phyloP scores from a whole-genome alignment of 2,797 vertebrate species.

The Enteromius viviparus region DNA sequence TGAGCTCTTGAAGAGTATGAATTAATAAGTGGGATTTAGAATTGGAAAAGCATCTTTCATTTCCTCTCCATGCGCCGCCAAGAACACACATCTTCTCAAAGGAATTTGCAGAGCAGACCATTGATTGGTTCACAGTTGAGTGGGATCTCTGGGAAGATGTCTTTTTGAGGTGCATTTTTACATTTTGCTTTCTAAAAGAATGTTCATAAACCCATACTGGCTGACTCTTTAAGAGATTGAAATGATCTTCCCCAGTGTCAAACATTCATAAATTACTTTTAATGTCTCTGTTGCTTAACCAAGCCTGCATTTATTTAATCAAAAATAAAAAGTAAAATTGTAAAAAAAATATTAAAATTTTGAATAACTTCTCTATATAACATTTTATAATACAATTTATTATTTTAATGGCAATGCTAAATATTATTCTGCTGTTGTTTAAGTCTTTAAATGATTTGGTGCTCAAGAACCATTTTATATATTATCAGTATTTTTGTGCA shows the following conservation, averaged over 20 bases:
- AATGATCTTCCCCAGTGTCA: not conserved
- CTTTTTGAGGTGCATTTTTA: not conserved
- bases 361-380: not conserved
- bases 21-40: conserved; percentile 60
- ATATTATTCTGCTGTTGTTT: not conserved
- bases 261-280: not conserved
- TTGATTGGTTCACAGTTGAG: conserved; percentile 66
- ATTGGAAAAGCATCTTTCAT: conserved; percentile 47
- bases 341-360: not conserved
- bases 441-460: not conserved
- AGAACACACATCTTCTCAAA: conserved; percentile 48
- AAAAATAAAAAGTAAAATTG: not conserved
- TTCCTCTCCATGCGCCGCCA: conserved; percentile 47
- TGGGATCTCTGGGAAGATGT: conserved; percentile 55
- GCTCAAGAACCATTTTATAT: not conserved
- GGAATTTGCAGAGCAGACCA: conserved; percentile 51
- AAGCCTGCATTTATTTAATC: not conserved
- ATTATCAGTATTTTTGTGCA: not conserved
- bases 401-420: not conserved
- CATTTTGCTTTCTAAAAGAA: not conserved
- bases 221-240: not conserved
- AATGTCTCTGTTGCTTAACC: not conserved
- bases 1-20: conserved; percentile 55
- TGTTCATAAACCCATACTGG: not conserved
- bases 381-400: not conserved